Percentiles rank a stretch among this genome's conserved stretches.
phyloP scores from a whole-genome alignment of 2,888 invertebrate genomes.

The Athripsodes cinereus region DNA sequence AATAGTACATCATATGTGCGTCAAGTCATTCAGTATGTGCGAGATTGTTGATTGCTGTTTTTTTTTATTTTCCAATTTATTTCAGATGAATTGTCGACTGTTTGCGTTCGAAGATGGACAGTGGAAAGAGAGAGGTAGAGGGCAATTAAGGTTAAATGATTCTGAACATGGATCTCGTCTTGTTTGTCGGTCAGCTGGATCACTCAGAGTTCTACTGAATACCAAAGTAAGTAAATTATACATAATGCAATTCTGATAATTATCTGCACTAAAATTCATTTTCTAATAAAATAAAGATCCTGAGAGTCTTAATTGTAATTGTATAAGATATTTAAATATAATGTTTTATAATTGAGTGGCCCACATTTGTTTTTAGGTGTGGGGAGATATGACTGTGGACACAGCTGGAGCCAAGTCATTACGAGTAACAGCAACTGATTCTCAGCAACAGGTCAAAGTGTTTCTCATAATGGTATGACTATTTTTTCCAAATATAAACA shows the following conservation, averaged over 20 bases:
- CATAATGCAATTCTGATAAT: background rate
- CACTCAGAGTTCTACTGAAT: conserved; percentile 83
- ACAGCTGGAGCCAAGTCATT: conserved; percentile 82
- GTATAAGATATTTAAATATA: too few species aligned
- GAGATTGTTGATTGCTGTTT: background rate
- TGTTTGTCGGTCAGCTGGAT: conserved; percentile 85
- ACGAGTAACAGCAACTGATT: conserved; percentile 81
- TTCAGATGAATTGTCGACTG: conserved; percentile 74
- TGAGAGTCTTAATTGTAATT: too few species aligned
- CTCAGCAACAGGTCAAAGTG: conserved; percentile 75
- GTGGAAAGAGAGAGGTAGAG: conserved; percentile 91
- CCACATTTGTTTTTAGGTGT: conserved; percentile 47
- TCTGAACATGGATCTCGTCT: conserved; percentile 63
- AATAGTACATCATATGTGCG: too few species aligned
- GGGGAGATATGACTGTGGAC: conserved; percentile 90
- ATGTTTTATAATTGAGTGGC: too few species aligned
- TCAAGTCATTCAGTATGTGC: too few species aligned
- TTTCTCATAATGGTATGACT: conserved; percentile 70
- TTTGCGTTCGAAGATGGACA: conserved; percentile 82
- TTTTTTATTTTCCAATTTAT: conserved; percentile 8
- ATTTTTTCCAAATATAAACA: background rate
- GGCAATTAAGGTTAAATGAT: conserved; percentile 83
- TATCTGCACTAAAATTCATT: too few species aligned
- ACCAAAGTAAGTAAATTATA: conserved; percentile 60
- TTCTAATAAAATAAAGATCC: too few species aligned